Base-by-base conservation (phyloP, 2,888 invertebrate species). In the Herminia tarsipennalis region DNA sequence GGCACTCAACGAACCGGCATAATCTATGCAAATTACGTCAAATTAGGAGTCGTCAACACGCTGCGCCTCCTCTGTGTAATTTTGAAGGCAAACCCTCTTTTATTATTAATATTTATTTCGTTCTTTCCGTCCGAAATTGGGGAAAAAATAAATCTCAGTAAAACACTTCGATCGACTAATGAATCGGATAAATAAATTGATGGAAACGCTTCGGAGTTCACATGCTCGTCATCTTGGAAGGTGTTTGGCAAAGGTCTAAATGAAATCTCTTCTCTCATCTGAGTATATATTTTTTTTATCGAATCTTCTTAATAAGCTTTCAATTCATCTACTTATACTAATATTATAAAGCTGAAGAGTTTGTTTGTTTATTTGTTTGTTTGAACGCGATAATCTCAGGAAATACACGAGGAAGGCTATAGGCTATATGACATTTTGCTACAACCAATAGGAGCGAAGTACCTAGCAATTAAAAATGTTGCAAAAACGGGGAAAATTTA, bases 61-160 rank as follows among this genome's bases (percentile, higher is more conserved):
- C 78, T 78, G 75, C 76, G 76, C 78, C 85, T 81, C 76, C 78
- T 76, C 80, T 64, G 66, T 76, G 85, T 87, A 88, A 90, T 88
- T 88, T 82, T 76, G 81, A 78, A 84, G 81, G 88, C 86, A 88
- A 88, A 88, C 90, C 88, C 88, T 87, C 87, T 73, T 85, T 86
- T 88, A 89, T 89, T 90, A 90, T 90, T 90, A 90, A 91, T 91
- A 90, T 91, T 90, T 91, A 90, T 89, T 89, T 84, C 85, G 76
- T 78, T 81, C 76, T 75, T 80, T 76, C 77, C 78, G 77, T 80
- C 76, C 78, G 66, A 83, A 82, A 83, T 76, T 76, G 73, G 77
- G 76, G 80, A 84, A 79, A 76, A 78, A 67, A 76, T 73, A 83
- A 83, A 82, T 78, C 79, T 76, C 59, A 54, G 51, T 57, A 73